Evolutionary conservation across 2,888 invertebrate genomes (phyloP).

Genomic region (Drosophila nr. perissopoda): DNA sequence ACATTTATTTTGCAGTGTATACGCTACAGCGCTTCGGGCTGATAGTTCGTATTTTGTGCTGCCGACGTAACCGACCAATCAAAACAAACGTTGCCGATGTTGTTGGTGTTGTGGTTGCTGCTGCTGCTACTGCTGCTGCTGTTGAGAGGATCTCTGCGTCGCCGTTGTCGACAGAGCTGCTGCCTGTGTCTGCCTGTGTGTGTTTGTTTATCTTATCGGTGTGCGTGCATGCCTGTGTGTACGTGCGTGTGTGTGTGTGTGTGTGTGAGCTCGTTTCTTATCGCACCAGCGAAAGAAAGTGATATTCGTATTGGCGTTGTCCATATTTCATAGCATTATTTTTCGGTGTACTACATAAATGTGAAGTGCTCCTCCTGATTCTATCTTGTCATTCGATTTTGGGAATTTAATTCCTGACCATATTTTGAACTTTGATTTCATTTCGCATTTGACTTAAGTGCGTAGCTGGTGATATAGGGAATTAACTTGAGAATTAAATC

Average conservation of each 20-base stretch:
- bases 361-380: background rate
- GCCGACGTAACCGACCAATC: slow-evolving; percentile 70
- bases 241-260: slow-evolving; percentile 18
- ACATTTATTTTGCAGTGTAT: slow-evolving; percentile 55
- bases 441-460: slow-evolving; percentile 23
- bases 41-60: slow-evolving; percentile 61
- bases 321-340: background rate
- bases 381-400: background rate
- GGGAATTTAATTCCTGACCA: background rate
- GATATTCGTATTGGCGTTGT: slow-evolving; percentile 41
- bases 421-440: slow-evolving; percentile 30
- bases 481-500: slow-evolving; percentile 18
- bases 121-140: slow-evolving; percentile 26
- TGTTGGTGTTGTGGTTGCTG: slow-evolving; percentile 24
- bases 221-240: slow-evolving; percentile 6
- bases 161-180: slow-evolving; percentile 38
- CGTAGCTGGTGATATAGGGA: slow-evolving; percentile 51
- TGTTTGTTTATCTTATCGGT: slow-evolving; percentile 35
- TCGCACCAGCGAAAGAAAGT: slow-evolving; percentile 56
- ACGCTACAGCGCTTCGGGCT: slow-evolving; percentile 58
- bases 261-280: slow-evolving; percentile 44
- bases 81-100: slow-evolving; percentile 49
- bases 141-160: slow-evolving; percentile 21
- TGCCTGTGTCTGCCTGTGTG: slow-evolving; percentile 23
- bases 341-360: background rate